These are phyloP conservation scores for Drymodes brunneopygia DNA, from an alignment of 2,113 vertebrate species.

Conservation along the genomic window DNA sequence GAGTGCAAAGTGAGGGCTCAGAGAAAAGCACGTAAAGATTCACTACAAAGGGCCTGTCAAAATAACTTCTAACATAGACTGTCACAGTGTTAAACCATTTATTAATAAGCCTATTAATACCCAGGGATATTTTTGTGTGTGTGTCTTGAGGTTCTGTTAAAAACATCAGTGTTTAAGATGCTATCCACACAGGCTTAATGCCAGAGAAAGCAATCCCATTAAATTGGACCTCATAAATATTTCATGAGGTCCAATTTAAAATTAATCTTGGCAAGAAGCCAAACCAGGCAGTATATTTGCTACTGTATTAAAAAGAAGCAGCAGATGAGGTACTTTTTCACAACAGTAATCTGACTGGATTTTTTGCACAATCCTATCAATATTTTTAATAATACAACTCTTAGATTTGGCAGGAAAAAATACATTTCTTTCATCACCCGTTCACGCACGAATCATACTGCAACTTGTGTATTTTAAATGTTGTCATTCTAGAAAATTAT, in stretches of 20 bases:
- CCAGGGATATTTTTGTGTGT: neutral
- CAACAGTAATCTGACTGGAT: slow-evolving; percentile 45
- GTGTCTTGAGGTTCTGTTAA: slow-evolving; percentile 54
- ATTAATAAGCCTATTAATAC: slow-evolving; percentile 60
- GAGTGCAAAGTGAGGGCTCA: neutral
- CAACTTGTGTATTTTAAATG: neutral
- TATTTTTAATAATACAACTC: slow-evolving; percentile 59
- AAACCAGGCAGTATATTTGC: slow-evolving; percentile 50
- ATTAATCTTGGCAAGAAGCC: slow-evolving; percentile 54
- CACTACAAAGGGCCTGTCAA: slow-evolving; percentile 32
- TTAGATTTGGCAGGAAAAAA: slow-evolving; percentile 47
- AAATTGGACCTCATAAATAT: slow-evolving; percentile 69
- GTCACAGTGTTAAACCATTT: slow-evolving; percentile 41
- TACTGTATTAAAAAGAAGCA: slow-evolving; percentile 59
- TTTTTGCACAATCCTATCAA: slow-evolving; percentile 40
- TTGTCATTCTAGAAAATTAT: neutral
- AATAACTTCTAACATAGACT: slow-evolving; percentile 32
- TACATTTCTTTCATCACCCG: neutral
- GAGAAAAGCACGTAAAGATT: slow-evolving; percentile 21
- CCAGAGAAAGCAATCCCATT: slow-evolving; percentile 66
- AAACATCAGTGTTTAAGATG: slow-evolving; percentile 61
- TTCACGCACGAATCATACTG: neutral
- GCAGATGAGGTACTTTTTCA: slow-evolving; percentile 59
- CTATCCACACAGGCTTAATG: slow-evolving; percentile 63
- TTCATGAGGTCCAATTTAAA: slow-evolving; percentile 64